A percentile compares a stretch with the other conserved stretches of the same genome.
Evolutionary conservation across 2,797 vertebrate species (phyloP).

Genomic region (Phataginus tetradactyla): DNA sequence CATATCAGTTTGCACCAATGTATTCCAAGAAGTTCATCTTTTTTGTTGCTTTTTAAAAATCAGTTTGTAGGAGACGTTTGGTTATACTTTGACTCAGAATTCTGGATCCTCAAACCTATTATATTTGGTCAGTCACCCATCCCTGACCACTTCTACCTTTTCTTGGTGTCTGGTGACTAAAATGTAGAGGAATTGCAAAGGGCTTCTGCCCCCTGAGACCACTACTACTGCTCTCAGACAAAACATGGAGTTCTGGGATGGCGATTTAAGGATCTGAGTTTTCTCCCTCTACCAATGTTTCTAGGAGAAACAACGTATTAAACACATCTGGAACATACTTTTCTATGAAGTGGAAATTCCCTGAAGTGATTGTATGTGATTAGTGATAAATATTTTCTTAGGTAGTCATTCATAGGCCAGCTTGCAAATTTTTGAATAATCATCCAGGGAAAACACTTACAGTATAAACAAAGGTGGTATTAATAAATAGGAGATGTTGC

Average conservation of each 20-base stretch:
- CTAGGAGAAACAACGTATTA: background rate
- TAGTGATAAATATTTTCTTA: conserved; percentile 26
- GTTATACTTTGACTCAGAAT: background rate
- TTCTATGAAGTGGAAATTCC: conserved; percentile 6
- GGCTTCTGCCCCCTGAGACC: background rate
- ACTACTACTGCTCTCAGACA: background rate
- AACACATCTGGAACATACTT: conserved; percentile 11
- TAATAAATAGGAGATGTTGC: conserved; percentile 15
- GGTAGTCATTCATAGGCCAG: background rate
- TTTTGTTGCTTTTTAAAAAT: background rate
- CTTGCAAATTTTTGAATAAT: background rate
- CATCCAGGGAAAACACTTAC: background rate
- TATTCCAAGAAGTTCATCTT: background rate
- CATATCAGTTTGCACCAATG: background rate
- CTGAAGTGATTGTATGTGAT: background rate
- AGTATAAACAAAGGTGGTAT: background rate
- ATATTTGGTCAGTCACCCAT: background rate
- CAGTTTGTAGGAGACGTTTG: background rate
- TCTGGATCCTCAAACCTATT: background rate
- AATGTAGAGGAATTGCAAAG: background rate
- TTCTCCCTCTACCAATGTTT: background rate
- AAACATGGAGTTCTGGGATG: background rate
- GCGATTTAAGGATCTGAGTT: background rate
- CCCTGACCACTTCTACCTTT: background rate
- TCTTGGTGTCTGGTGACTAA: background rate